phyloP scores from a whole-genome alignment of 2,113 vertebrate species.

The Centropus unirufus region DNA sequence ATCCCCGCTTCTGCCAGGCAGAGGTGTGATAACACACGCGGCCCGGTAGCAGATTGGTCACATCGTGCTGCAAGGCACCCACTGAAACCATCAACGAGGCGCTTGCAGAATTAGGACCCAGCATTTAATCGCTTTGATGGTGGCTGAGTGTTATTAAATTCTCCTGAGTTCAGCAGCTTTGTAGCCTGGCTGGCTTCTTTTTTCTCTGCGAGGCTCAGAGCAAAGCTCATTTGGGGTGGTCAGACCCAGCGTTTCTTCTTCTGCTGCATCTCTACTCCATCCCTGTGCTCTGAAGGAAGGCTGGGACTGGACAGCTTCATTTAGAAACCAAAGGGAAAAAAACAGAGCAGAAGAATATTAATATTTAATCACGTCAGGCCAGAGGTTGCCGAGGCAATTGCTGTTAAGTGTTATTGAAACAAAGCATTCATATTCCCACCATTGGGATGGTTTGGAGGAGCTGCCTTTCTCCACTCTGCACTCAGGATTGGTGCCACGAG shows the following conservation, averaged over 20 bases:
- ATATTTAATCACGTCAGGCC: constrained; percentile 60
- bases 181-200: background rate
- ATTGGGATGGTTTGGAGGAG: background rate
- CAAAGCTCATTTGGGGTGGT: background rate
- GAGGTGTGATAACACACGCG: background rate
- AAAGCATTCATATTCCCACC: constrained; percentile 28
- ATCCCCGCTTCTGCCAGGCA: background rate
- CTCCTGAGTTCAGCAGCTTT: constrained; percentile 32
- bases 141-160: constrained; percentile 36
- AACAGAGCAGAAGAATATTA: constrained; percentile 47
- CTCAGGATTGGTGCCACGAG: background rate
- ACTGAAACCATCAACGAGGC: background rate
- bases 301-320: background rate
- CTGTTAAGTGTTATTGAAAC: constrained; percentile 68
- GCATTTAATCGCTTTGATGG: constrained; percentile 13
- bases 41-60: constrained; percentile 29
- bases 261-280: background rate
- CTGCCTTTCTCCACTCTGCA: background rate
- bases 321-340: background rate
- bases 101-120: constrained; percentile 43
- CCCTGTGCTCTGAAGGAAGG: background rate
- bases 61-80: background rate
- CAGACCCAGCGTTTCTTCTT: background rate
- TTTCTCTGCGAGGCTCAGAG: background rate
- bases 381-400: constrained; percentile 38